phyloP scores from a whole-genome alignment of 2,113 vertebrate genomes.

The Hylia prasina region DNA sequence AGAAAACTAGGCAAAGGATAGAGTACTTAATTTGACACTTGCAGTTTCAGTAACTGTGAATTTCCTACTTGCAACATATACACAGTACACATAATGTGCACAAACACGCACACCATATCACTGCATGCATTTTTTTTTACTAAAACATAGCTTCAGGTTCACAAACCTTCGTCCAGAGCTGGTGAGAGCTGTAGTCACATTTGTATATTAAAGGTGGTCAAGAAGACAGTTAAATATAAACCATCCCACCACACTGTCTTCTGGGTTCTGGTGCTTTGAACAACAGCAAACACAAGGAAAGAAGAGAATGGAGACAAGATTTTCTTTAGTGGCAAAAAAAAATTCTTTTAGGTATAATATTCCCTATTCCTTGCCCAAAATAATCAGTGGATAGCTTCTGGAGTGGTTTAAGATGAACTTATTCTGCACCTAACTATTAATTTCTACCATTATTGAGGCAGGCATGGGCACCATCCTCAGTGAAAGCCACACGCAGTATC shows the following conservation, averaged over 20 bases:
- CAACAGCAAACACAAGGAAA: neutral
- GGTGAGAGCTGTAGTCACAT: neutral
- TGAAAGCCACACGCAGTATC: neutral
- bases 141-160: neutral
- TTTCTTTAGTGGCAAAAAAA: neutral
- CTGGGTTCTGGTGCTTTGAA: neutral
- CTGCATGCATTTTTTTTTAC: neutral
- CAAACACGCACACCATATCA: neutral
- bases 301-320: neutral
- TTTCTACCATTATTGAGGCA: neutral
- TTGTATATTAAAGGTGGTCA: neutral
- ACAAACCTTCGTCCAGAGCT: neutral
- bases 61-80: neutral
- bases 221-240: neutral
- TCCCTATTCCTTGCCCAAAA: neutral
- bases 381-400: neutral
- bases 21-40: neutral
- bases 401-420: neutral
- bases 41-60: neutral
- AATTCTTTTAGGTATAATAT: neutral
- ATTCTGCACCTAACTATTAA: neutral
- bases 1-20: neutral
- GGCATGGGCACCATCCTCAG: neutral
- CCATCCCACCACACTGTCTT: neutral
- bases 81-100: neutral